These are phyloP conservation scores for Leptobrachium ailaonicum DNA, from an alignment of 2,113 vertebrate species.

Conservation along the genomic window DNA sequence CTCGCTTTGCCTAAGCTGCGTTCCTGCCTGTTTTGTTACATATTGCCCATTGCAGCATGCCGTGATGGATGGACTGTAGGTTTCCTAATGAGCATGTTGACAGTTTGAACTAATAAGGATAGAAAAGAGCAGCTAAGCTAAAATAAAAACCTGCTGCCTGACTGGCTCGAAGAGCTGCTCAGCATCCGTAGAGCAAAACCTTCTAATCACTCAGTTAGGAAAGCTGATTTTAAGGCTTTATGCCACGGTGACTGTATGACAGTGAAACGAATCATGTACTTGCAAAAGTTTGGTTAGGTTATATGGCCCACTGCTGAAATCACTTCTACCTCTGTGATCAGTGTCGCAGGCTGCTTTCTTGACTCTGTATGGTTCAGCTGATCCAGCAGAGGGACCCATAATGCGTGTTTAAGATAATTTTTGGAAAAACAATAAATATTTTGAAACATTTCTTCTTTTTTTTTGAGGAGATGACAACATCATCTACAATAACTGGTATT, in stretches of 20 bases:
- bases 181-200: conserved; percentile 21
- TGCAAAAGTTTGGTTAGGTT: conserved; percentile 31
- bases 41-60: conserved; percentile 24
- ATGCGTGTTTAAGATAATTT: conserved; percentile 2
- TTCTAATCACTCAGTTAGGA: conserved; percentile 36
- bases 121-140: conserved; percentile 15
- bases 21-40: conserved; percentile 21
- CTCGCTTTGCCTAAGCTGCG: conserved; percentile 29
- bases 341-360: background rate
- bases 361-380: background rate
- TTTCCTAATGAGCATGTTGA: conserved; percentile 38
- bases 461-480: too few species aligned
- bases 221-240: conserved; percentile 28
- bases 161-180: conserved; percentile 8
- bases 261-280: conserved; percentile 13
- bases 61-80: conserved; percentile 32
- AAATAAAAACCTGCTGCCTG: conserved; percentile 16
- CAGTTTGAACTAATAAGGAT: conserved; percentile 37
- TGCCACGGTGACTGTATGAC: conserved; percentile 24
- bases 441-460: background rate
- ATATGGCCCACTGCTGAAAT: conserved; percentile 7
- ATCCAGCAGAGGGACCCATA: conserved; percentile 29
- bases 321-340: background rate
- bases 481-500: too few species aligned
- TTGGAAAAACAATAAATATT: background rate